These are phyloP conservation scores for Pachymerium ferrugineum DNA, from an alignment of 2,888 invertebrate genomes.

Conservation along the genomic window DNA sequence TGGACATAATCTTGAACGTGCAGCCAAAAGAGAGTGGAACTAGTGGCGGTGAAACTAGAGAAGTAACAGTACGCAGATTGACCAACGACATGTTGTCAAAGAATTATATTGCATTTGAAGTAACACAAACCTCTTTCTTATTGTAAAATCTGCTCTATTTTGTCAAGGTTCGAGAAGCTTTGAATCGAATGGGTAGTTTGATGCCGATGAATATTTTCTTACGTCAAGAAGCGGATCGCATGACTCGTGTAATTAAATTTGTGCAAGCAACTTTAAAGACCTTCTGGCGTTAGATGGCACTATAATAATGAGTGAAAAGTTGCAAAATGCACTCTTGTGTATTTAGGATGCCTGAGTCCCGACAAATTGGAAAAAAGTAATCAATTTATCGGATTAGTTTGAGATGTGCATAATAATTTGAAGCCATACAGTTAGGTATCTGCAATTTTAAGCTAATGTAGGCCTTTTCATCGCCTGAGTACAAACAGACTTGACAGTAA, in stretches of 20 bases:
- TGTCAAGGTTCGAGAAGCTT: conserved; percentile 61
- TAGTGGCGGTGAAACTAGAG: conserved; percentile 84
- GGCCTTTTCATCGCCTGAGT: too few relatives aligned
- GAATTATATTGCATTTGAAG: conserved; percentile 81
- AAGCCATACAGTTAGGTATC: too few relatives aligned
- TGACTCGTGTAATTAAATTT: conserved; percentile 73
- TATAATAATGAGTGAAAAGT: conserved; percentile 89
- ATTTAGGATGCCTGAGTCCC: conserved; percentile 97
- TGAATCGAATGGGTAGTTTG: conserved; percentile 84
- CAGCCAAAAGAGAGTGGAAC: conserved; percentile 90
- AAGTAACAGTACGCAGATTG: conserved; percentile 82
- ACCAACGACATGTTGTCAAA: conserved; percentile 91
- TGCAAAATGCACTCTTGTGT: conserved; percentile 82
- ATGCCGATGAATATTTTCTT: conserved; percentile 95
- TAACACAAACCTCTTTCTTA: conserved; percentile 39
- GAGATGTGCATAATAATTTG: too few relatives aligned
- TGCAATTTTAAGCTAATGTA: too few relatives aligned
- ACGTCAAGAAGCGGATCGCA: conserved; percentile 66
- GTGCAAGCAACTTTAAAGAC: conserved; percentile 73
- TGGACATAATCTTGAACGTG: conserved; percentile 91
- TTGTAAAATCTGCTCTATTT: not conserved
- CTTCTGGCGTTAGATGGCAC: conserved; percentile 95
- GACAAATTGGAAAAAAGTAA: conserved; percentile 79
- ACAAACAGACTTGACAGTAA: too few relatives aligned
- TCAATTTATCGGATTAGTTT: conserved; percentile 27